Percentiles rank a stretch among this genome's conserved stretches.
These are phyloP conservation scores for Macrophya annulata DNA, from an alignment of 2,888 invertebrate genomes.

Conservation along the genomic window DNA sequence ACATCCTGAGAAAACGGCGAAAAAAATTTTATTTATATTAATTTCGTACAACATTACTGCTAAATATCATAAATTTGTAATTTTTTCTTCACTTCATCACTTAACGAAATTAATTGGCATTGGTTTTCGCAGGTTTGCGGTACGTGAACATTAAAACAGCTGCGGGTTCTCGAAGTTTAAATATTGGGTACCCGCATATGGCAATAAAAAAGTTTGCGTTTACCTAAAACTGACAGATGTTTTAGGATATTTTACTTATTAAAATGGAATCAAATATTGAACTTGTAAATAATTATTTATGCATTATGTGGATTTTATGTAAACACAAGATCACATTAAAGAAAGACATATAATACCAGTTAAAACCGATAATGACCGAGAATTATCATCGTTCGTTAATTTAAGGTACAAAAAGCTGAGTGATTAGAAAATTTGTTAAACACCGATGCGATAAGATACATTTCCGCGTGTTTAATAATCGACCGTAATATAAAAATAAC, in stretches of 20 bases:
- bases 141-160: not conserved
- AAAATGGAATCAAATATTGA: conserved; percentile 16
- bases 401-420: not conserved
- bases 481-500: not conserved
- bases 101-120: not conserved
- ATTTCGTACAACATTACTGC: not conserved
- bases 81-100: not conserved
- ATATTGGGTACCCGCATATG: not conserved
- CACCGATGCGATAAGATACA: not conserved
- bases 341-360: not conserved
- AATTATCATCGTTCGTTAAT: not conserved
- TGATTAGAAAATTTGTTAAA: not conserved
- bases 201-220: not conserved
- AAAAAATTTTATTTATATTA: too few relatives aligned
- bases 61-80: not conserved
- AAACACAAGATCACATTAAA: not conserved
- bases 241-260: not conserved
- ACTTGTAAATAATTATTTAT: not conserved
- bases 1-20: not conserved
- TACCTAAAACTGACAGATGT: conserved; percentile 12
- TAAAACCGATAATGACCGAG: not conserved
- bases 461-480: not conserved
- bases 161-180: not conserved
- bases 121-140: not conserved
- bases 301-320: not conserved